Conservation (phyloP, 2,888 invertebrate genomes). For the Coelopa pilipes region DNA sequence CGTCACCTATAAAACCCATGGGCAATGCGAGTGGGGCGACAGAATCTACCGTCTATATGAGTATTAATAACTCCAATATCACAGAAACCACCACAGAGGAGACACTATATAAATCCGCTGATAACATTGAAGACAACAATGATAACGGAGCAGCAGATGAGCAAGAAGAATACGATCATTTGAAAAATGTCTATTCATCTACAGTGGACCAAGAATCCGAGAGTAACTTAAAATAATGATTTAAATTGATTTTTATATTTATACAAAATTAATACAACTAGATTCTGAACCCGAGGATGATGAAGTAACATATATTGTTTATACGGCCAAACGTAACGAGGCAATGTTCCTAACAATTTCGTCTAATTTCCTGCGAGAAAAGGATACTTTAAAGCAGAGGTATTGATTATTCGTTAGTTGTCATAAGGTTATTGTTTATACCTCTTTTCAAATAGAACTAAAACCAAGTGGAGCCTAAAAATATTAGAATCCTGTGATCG, state of each 20-base stretch:
- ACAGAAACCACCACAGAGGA: conserved; percentile 30
- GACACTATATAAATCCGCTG: conserved; percentile 47
- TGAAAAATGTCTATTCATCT: conserved; percentile 53
- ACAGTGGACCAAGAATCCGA: conserved; percentile 45
- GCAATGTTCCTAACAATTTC: conserved; percentile 68
- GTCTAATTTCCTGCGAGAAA: conserved; percentile 69
- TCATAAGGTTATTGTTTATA: too few species aligned
- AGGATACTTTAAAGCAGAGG: conserved; percentile 67
- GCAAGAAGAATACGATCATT: conserved; percentile 44
- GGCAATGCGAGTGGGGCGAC: neutral
- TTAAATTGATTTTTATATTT: neutral
- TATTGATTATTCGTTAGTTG: conserved; percentile 43
- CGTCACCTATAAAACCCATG: conserved; percentile 48
- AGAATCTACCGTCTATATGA: conserved; percentile 48
- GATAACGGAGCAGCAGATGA: conserved; percentile 22
- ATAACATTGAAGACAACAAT: conserved; percentile 29
- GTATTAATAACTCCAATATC: conserved; percentile 43
- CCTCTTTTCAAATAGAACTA: conserved; percentile 54
- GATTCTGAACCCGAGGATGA: conserved; percentile 66
- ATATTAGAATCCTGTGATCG: conserved; percentile 69
- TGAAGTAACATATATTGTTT: conserved; percentile 62
- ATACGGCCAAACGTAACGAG: conserved; percentile 59
- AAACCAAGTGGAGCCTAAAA: conserved; percentile 69
- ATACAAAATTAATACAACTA: conserved; percentile 35
- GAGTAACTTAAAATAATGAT: conserved; percentile 37